Evolutionary conservation across 2,113 vertebrate genomes (phyloP).

Genomic region (Atlantisia rogersi): DNA sequence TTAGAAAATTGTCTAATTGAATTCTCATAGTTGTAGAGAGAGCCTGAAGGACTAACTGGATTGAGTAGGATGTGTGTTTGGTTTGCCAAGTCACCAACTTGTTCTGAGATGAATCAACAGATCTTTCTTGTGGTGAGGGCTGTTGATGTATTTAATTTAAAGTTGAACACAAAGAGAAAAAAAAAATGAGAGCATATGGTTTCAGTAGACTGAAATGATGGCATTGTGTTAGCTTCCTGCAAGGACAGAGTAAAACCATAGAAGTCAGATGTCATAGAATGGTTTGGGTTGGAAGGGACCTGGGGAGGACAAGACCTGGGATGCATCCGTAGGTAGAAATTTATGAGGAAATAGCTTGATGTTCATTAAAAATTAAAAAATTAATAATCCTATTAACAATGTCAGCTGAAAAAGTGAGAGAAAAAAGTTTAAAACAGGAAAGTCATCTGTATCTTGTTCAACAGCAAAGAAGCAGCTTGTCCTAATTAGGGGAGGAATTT

Average conservation of each 20-base stretch:
- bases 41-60: background rate
- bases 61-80: background rate
- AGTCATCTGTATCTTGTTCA: background rate
- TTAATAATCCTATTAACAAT: background rate
- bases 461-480: background rate
- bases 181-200: background rate
- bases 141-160: background rate
- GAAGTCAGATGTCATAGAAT: no score
- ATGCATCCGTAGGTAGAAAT: background rate
- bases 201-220: background rate
- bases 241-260: background rate
- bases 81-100: background rate
- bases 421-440: background rate
- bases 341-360: background rate
- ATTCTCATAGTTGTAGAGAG: background rate
- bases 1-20: background rate
- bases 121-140: background rate
- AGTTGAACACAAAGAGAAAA: background rate
- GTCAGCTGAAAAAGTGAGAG: background rate
- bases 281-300: no score
- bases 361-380: background rate
- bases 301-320: background rate
- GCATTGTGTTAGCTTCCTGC: background rate
- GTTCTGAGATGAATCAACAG: background rate
- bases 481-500: background rate